A percentile compares a stretch with the other conserved stretches of the same genome.
These are phyloP conservation scores for Danio jaintianensis DNA, from an alignment of 2,797 vertebrate species.

Conservation along the genomic window DNA sequence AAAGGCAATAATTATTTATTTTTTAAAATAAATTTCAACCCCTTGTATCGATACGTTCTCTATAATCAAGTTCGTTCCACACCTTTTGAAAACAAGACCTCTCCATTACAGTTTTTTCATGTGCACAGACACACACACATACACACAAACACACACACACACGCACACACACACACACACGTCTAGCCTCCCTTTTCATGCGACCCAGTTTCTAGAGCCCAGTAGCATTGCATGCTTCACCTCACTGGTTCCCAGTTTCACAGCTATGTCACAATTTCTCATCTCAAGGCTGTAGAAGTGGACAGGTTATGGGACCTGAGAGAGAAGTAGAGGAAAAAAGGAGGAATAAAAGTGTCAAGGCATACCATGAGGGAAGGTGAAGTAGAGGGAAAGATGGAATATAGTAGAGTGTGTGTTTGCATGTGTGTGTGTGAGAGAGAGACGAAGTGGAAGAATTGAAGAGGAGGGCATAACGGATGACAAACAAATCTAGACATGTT, in stretches of 20 bases:
- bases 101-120: neutral
- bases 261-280: conserved; percentile 52
- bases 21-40: neutral
- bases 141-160: conserved; percentile 14
- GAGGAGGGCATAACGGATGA: conserved; percentile 65
- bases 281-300: conserved; percentile 33
- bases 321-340: conserved; percentile 41
- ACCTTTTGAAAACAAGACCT: conserved; percentile 15
- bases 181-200: conserved; percentile 34
- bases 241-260: conserved; percentile 59
- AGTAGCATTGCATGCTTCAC: conserved; percentile 51
- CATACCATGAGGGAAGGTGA: conserved; percentile 40
- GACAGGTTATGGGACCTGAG: conserved; percentile 50
- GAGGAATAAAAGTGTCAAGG: conserved; percentile 55
- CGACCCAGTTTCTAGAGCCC: conserved; percentile 63
- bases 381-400: conserved; percentile 33
- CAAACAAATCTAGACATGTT: conserved; percentile 72
- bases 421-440: conserved; percentile 27
- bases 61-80: conserved; percentile 6
- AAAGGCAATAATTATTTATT: neutral
- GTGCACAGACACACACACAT: conserved; percentile 11
- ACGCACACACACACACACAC: conserved; percentile 8
- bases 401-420: conserved; percentile 21
- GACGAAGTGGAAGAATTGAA: conserved; percentile 58
- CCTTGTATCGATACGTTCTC: neutral